Base-by-base conservation (phyloP, 2,797 vertebrate genomes). In the Silurus aristotelis region DNA sequence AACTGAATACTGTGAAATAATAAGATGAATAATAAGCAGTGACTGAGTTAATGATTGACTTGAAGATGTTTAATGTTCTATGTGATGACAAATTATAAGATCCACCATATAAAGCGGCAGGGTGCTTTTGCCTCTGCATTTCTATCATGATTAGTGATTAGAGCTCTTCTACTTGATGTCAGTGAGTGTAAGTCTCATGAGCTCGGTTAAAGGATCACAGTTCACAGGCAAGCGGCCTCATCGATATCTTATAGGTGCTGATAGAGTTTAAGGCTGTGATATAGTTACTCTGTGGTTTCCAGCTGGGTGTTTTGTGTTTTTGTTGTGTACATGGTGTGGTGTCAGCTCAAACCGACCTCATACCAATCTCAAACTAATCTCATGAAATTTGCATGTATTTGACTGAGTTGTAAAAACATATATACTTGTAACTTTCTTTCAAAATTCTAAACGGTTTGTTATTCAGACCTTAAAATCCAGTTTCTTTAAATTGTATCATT, bases 211-310 rank as follows among this genome's bases (percentile, higher is more conserved):
- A 89, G 90, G 91, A 93, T 93, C 91, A 89, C 71, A 82, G 86
- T 70, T 87, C 73, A 66, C 52, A 61, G 38, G 25, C 83, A 66
- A 68, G 67, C 76, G 55, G 66, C 86, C 66, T 71, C 31, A 38
- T 38, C 2, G 31, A 3, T 38, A 38, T 38, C 71, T 63, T 71
- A 80, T n/a, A 58, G 83, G 77, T 77, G 64, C 81, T 83, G 80
- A 79, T 77, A 83, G 83, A 70, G 68, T 78, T 86, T 73, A 85
- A 80, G 27, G 76, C 89, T 90, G 86, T 89, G 92, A 95, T 94
- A 90, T 91, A 87, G 90, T 92, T 93, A 90, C 90, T 88, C 91
- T 91, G 86, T 83, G 90, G 85, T 89, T 89, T 90, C 68, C 88
- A 90, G 92, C 87, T 84, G 17, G 70, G 55, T 43, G 76, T 85